Evolutionary conservation across 2,113 vertebrate genomes (phyloP), one percentile per base, ranked within the genome.

Genomic region (Coptodon bakossiorum): DNA sequence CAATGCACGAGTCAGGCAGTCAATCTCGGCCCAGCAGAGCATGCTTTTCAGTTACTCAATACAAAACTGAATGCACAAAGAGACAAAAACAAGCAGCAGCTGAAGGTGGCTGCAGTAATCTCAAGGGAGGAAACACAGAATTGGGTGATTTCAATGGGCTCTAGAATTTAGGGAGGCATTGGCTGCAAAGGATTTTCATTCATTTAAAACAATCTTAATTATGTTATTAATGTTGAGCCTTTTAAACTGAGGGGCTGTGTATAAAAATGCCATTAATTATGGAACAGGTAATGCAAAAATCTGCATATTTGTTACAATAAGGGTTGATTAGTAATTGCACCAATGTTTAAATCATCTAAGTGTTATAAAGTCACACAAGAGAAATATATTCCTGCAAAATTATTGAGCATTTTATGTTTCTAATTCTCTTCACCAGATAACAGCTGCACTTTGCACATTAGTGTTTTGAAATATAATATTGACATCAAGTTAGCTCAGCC

Each of bases 401-500:
- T 31, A 16, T 14, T 53, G 16, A 34, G 57, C 22, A 81, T 90
- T 88, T 87, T 53, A 38, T 78, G 86, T 45, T 19, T 82, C 48
- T 31, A 63, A 78, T 56, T 61, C 43, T 59, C 6, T 27, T 61
- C 43, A 50, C 27, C 19, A 59, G 34, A 52, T 19, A 73, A 43
- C 84, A 88, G 59, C 48, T 71, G 16, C 66, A 61, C 57, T 16
- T 13, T 80, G 80, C 36, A 61, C 73, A 94, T 88, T 88, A 43
- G 80, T 85, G 57, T 48, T 82, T 50, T 63, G 9, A 85, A 59
- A 82, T 68, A 66, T 80, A 83, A 82, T 90, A 86, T 76, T 84
- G 91, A 92, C 87, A 87, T 84, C 14, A 68, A 88, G 61, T 90
- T 79, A 82, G 63, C 82, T 81, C 80, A 76, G 80, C 66, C 43